A percentile compares a stretch with the other conserved stretches of the same genome.
Evolutionary conservation across 2,797 vertebrate species (phyloP).

Genomic region (Pseudochaenichthys georgianus): DNA sequence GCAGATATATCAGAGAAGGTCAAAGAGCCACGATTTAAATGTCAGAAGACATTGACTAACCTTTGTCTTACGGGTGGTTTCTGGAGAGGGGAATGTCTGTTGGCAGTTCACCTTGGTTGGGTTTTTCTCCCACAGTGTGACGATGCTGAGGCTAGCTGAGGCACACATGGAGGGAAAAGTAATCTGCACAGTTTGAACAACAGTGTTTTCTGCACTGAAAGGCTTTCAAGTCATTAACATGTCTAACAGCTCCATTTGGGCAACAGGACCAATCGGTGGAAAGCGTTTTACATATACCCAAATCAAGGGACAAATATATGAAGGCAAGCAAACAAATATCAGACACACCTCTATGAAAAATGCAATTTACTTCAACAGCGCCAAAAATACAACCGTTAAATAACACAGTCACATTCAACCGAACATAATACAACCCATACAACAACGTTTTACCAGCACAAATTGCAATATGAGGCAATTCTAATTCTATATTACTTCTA

Average conservation of each 20-base stretch:
- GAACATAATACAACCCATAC: too few relatives aligned
- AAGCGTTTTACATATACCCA: not conserved
- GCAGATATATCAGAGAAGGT: slow-evolving; percentile 50
- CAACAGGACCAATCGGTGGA: not conserved
- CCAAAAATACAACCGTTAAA: too few relatives aligned
- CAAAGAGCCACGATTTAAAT: slow-evolving; percentile 30
- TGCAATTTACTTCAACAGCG: too few relatives aligned
- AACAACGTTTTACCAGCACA: too few relatives aligned
- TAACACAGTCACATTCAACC: too few relatives aligned
- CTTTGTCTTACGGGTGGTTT: slow-evolving; percentile 47
- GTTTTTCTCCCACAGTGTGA: slow-evolving; percentile 10
- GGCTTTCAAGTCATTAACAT: slow-evolving; percentile 4
- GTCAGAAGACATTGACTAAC: slow-evolving; percentile 44
- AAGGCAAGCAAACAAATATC: too few relatives aligned
- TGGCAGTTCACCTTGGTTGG: slow-evolving; percentile 34
- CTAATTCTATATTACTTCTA: too few relatives aligned
- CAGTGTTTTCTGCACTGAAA: not conserved
- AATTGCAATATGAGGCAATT: too few relatives aligned
- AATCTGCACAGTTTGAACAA: not conserved
- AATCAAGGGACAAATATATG: not conserved
- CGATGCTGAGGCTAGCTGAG: slow-evolving; percentile 6
- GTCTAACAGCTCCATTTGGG: not conserved
- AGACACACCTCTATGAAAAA: too few relatives aligned
- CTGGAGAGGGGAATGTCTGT: slow-evolving; percentile 23
- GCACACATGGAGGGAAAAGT: not conserved